phyloP scores from a whole-genome alignment of 2,888 invertebrate genomes.

The Antitype chi region DNA sequence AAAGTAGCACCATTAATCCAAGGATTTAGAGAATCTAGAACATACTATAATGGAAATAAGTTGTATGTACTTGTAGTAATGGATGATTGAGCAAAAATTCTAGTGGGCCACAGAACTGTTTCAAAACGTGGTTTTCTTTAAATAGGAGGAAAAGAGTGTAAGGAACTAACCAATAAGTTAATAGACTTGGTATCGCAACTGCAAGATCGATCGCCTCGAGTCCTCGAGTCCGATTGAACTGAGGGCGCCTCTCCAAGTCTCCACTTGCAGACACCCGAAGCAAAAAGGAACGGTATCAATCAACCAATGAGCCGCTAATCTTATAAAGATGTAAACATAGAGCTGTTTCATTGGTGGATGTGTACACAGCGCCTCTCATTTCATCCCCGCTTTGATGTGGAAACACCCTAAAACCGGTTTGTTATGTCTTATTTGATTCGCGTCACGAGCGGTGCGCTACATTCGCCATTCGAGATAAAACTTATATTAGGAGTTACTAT shows the following conservation, averaged over 20 bases:
- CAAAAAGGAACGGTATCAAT: constrained; percentile 42
- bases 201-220: constrained; percentile 47
- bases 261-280: constrained; percentile 25
- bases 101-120: not conserved
- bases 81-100: constrained; percentile 10
- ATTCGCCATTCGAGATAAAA: constrained; percentile 72
- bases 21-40: constrained; percentile 38
- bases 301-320: constrained; percentile 53
- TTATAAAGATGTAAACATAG: constrained; percentile 55
- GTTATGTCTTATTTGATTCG: constrained; percentile 65
- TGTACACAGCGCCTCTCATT: constrained; percentile 57
- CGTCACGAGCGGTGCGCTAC: constrained; percentile 64
- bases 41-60: constrained; percentile 33
- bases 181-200: constrained; percentile 45
- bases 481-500: constrained; percentile 70
- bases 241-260: constrained; percentile 9
- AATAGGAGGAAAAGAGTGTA: constrained; percentile 18
- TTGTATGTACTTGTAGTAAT: constrained; percentile 43
- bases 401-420: constrained; percentile 53
- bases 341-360: constrained; percentile 34
- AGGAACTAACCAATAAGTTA: constrained; percentile 47
- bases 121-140: constrained; percentile 12
- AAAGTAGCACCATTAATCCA: constrained; percentile 51
- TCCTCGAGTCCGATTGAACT: constrained; percentile 29
- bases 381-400: constrained; percentile 53